Conservation (phyloP, 92 coral and sea anemone species). For the Porites lobata region DNA sequence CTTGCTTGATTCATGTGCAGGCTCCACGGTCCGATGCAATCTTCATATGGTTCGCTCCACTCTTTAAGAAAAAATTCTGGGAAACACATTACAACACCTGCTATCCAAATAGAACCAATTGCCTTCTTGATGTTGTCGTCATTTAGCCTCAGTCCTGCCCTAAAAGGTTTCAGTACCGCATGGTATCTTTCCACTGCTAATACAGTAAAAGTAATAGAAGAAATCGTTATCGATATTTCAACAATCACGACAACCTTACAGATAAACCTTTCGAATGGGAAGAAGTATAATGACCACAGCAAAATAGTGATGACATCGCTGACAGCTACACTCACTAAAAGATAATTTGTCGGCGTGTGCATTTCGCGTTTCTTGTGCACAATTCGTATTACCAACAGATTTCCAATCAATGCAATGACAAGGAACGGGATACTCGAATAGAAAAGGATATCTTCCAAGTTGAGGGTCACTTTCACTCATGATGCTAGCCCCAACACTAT, state of each 20-base stretch:
- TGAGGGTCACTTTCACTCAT: not conserved
- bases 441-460: not conserved
- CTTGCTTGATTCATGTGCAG: not conserved
- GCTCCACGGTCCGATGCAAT: not conserved
- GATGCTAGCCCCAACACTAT: not conserved
- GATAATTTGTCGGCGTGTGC: slow-evolving; percentile 20
- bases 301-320: not conserved
- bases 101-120: not conserved
- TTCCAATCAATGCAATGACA: not conserved
- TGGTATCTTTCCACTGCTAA: slow-evolving; percentile 1
- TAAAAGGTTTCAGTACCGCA: not conserved
- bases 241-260: not conserved
- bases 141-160: not conserved
- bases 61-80: slow-evolving; percentile 1
- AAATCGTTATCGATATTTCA: slow-evolving; percentile 1
- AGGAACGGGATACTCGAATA: not conserved
- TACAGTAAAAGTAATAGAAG: slow-evolving; percentile 3
- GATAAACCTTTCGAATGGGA: too few species aligned
- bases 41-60: not conserved
- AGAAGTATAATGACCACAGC: slow-evolving; percentile 5
- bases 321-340: not conserved
- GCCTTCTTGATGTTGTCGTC: not conserved
- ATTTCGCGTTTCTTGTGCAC: not conserved
- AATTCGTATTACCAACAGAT: not conserved
- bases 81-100: not conserved